phyloP scores from a whole-genome alignment of 2,888 invertebrate genomes.

The Troides helena region DNA sequence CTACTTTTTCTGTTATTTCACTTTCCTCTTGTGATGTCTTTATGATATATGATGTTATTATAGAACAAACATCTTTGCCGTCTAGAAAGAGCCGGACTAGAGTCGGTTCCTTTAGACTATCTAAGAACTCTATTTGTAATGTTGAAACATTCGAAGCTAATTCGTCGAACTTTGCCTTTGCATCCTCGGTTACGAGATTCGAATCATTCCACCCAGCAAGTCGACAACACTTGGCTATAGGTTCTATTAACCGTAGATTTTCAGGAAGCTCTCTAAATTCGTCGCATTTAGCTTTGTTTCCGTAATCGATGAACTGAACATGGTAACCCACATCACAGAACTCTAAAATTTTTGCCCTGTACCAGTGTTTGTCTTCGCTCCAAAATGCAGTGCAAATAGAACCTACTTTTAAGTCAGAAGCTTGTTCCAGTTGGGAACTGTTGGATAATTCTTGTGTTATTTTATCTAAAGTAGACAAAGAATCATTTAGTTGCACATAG shows the following conservation, averaged over 20 bases:
- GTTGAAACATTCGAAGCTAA: conserved; percentile 55
- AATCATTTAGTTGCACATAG: conserved; percentile 84
- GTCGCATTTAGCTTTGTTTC: conserved; percentile 82
- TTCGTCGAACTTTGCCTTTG: conserved; percentile 59
- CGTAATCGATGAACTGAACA: conserved; percentile 85
- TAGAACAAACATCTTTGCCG: conserved; percentile 64
- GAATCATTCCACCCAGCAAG: conserved; percentile 73
- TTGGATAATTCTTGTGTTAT: conserved; percentile 79
- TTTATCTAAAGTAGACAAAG: conserved; percentile 78
- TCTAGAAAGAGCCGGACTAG: conserved; percentile 81
- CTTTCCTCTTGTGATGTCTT: conserved; percentile 13
- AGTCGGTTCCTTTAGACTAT: conserved; percentile 78
- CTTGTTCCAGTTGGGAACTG: conserved; percentile 74
- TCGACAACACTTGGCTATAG: conserved; percentile 83
- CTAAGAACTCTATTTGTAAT: conserved; percentile 82
- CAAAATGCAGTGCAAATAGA: conserved; percentile 83
- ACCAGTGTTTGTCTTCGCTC: conserved; percentile 84
- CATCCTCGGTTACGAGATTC: conserved; percentile 61
- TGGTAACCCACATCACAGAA: conserved; percentile 77
- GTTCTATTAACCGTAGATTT: conserved; percentile 77
- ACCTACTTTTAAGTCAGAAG: conserved; percentile 79
- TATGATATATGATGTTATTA: conserved; percentile 35
- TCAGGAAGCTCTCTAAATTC: conserved; percentile 82
- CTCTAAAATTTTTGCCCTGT: conserved; percentile 82
- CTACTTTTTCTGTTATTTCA: background rate